Evolutionary conservation across 2,888 invertebrate genomes (phyloP).

Genomic region (Orchesellides sinensis): DNA sequence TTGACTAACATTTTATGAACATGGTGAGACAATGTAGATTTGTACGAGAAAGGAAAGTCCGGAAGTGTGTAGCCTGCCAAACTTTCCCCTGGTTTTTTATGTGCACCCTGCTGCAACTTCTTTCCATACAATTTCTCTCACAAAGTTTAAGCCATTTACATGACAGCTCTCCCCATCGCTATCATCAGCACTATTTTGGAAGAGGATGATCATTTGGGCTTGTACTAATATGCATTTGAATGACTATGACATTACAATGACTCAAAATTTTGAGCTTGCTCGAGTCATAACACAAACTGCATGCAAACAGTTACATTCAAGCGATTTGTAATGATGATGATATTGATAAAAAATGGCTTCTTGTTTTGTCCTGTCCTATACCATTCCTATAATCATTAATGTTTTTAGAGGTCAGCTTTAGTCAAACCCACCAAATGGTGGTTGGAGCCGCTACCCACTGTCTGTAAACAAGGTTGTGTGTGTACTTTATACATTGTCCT

Average conservation of each 20-base stretch:
- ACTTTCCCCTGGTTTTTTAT: not conserved
- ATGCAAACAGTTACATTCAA: too few species aligned
- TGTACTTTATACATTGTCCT: not conserved
- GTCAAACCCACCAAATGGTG: not conserved
- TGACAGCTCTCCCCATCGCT: not conserved
- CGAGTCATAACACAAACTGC: too few species aligned
- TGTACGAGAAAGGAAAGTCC: constrained; percentile 13
- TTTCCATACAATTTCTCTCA: not conserved
- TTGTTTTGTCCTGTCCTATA: not conserved
- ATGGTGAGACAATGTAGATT: not conserved
- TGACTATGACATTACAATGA: constrained; percentile 8
- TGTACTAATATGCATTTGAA: constrained; percentile 65
- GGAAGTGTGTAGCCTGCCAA: not conserved
- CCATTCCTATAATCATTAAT: not conserved
- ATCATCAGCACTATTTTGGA: not conserved
- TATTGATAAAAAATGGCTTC: not conserved
- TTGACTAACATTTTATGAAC: constrained; percentile 12
- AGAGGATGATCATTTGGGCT: constrained; percentile 24
- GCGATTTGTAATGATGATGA: too few species aligned
- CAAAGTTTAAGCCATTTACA: not conserved
- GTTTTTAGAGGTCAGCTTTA: not conserved
- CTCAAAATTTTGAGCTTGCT: not conserved
- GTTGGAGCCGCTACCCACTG: not conserved
- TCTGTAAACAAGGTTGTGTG: not conserved
- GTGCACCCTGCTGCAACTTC: constrained; percentile 1